phyloP scores from a whole-genome alignment of 37 sponge, comb jelly and placozoan genomes.

The Hexactinellida sp. region DNA sequence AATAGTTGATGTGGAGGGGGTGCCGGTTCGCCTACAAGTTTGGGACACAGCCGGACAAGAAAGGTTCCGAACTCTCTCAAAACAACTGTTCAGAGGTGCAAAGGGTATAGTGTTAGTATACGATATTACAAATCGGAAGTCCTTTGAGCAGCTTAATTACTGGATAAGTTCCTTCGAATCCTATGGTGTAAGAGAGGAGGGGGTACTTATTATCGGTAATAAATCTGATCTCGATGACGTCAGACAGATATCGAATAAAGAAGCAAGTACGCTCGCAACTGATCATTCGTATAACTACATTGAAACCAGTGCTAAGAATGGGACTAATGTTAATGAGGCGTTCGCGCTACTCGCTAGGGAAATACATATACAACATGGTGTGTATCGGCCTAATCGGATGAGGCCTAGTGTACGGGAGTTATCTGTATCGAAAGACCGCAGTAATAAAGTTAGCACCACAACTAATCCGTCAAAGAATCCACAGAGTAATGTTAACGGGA shows the following conservation, averaged over 20 bases:
- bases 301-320: constrained; percentile 22
- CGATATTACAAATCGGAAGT: background rate
- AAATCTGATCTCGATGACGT: background rate
- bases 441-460: background rate
- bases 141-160: background rate
- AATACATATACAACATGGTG: background rate
- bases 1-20: constrained; percentile 1
- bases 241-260: background rate
- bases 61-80: background rate
- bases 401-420: background rate
- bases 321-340: constrained; percentile 18
- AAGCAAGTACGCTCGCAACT: background rate
- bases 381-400: background rate
- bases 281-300: background rate
- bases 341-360: background rate
- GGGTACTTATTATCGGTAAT: background rate
- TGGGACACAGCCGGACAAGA: constrained; percentile 15
- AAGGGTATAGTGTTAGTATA: background rate
- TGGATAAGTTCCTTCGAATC: constrained; percentile 4
- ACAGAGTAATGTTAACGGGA: background rate
- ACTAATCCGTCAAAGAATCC: background rate
- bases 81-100: background rate
- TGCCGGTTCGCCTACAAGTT: background rate
- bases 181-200: background rate
- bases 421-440: background rate